These are phyloP conservation scores for Aethes cnicana DNA, from an alignment of 2,888 invertebrate species.

Conservation along the genomic window DNA sequence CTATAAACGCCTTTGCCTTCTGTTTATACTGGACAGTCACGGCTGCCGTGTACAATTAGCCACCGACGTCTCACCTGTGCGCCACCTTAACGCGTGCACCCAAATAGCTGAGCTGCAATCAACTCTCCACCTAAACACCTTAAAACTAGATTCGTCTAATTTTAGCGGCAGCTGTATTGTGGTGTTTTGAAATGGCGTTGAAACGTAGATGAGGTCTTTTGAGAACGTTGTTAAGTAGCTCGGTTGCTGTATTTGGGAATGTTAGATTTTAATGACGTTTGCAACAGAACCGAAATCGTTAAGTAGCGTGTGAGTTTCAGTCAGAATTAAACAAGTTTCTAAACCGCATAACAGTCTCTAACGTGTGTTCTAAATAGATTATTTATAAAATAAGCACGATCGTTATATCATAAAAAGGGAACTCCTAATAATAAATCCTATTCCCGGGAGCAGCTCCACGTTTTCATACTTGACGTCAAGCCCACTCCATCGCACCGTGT, in stretches of 20 bases:
- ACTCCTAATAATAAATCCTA: slow-evolving; percentile 32
- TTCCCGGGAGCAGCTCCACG: slow-evolving; percentile 58
- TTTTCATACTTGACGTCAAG: slow-evolving; percentile 61
- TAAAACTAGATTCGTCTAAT: background rate
- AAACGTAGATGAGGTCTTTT: slow-evolving; percentile 49
- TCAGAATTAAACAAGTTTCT: too few relatives aligned
- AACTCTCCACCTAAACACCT: background rate
- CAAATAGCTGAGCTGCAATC: background rate
- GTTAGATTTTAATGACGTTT: slow-evolving; percentile 43
- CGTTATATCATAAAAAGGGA: background rate
- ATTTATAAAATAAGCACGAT: background rate
- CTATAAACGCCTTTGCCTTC: slow-evolving; percentile 65
- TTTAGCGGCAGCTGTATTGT: background rate
- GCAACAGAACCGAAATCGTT: slow-evolving; percentile 29
- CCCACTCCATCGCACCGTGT: slow-evolving; percentile 75
- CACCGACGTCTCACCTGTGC: slow-evolving; percentile 63
- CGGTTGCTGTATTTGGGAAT: slow-evolving; percentile 42
- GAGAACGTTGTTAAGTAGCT: slow-evolving; percentile 46
- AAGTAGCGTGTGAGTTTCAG: too few relatives aligned
- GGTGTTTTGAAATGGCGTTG: slow-evolving; percentile 31
- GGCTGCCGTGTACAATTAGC: slow-evolving; percentile 74
- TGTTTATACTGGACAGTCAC: slow-evolving; percentile 71
- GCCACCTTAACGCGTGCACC: slow-evolving; percentile 42
- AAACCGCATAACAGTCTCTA: background rate
- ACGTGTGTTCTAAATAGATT: background rate